Evolutionary conservation across 1,140 invertebrate genomes (phyloP).

Genomic region (Drosophila littoralis): DNA sequence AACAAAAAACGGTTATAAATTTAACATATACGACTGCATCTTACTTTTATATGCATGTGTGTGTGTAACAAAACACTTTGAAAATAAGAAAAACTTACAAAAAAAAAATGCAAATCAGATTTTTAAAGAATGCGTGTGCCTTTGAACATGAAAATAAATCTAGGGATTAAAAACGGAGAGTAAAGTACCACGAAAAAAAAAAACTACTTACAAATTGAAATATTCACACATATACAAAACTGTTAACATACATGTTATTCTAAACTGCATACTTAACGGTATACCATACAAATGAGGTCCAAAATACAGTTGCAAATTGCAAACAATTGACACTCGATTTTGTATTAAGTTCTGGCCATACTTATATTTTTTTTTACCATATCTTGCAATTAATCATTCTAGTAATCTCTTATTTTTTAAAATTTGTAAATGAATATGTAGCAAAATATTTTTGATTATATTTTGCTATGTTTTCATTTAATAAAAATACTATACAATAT

Average conservation of each 20-base stretch:
- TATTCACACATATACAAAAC: conserved; percentile 24
- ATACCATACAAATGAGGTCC: conserved; percentile 42
- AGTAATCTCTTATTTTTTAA: not conserved
- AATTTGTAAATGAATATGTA: conserved; percentile 3
- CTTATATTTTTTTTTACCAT: not conserved
- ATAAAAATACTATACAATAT: not conserved
- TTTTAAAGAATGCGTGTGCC: conserved; percentile 79
- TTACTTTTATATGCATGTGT: conserved; percentile 54
- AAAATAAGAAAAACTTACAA: conserved; percentile 25
- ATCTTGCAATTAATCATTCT: not conserved
- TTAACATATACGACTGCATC: conserved; percentile 58
- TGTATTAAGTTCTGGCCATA: conserved; percentile 46
- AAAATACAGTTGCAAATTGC: conserved; percentile 37
- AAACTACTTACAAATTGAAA: conserved; percentile 35
- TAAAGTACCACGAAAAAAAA: conserved; percentile 50
- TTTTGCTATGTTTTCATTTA: conserved; percentile 21
- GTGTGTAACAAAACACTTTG: conserved; percentile 56
- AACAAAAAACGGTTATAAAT: conserved; percentile 28
- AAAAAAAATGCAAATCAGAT: conserved; percentile 59
- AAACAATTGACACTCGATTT: conserved; percentile 25
- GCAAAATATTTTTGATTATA: conserved; percentile 22
- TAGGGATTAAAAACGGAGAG: conserved; percentile 65
- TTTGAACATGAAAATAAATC: conserved; percentile 65
- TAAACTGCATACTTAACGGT: conserved; percentile 30
- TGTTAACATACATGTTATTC: conserved; percentile 35